Percentiles rank a stretch among this genome's conserved stretches.
Conservation (phyloP, 2,797 vertebrate genomes). For the Takifugu ocellatus region DNA sequence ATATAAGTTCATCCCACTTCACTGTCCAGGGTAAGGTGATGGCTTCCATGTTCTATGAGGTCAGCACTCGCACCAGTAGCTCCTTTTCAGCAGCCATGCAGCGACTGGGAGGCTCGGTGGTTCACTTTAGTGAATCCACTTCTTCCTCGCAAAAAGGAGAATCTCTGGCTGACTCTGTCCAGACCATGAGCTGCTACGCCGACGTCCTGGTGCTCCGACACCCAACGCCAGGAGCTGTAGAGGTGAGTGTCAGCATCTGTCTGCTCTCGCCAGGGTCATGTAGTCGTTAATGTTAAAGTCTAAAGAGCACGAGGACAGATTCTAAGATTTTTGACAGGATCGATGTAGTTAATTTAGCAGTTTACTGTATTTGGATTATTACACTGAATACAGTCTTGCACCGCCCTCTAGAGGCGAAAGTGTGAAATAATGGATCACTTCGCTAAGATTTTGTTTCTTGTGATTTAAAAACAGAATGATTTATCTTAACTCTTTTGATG, state of each 20-base stretch:
- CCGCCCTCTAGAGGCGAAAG: neutral
- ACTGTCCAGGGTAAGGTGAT: conserved; percentile 87
- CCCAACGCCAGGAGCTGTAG: conserved; percentile 87
- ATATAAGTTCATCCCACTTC: no score
- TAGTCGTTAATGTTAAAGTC: no score
- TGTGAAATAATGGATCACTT: neutral
- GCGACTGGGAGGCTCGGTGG: conserved; percentile 87
- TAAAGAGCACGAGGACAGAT: no score
- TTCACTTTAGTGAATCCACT: conserved; percentile 89
- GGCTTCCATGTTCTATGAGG: conserved; percentile 98
- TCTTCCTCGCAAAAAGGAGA: conserved; percentile 95
- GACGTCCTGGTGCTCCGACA: conserved; percentile 94
- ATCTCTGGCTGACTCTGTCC: conserved; percentile 89
- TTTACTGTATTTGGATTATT: no score
- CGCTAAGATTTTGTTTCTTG: neutral
- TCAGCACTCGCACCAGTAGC: conserved; percentile 93
- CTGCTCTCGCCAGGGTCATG: no score
- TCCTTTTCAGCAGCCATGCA: conserved; percentile 93
- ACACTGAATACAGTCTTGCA: neutral
- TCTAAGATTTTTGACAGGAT: no score
- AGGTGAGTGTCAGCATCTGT: conserved; percentile 75
- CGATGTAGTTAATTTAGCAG: no score
- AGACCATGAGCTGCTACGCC: conserved; percentile 94
- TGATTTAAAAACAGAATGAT: neutral
- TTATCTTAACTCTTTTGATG: neutral